These are phyloP conservation scores for Amyelois transitella DNA, from an alignment of 1,140 invertebrate species.

Conservation along the genomic window DNA sequence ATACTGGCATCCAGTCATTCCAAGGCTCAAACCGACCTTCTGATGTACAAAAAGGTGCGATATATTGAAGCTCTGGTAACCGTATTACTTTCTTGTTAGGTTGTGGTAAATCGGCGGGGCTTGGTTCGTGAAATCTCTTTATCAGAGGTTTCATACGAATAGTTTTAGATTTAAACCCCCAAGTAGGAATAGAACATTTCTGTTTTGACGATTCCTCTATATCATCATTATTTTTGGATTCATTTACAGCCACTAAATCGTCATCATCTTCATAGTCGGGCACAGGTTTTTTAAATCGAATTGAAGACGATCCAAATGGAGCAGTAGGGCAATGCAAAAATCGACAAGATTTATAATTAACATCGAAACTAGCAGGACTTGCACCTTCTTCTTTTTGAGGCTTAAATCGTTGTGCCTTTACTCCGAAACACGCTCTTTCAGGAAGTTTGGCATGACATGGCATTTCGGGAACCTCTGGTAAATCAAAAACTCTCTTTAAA, in stretches of 20 bases:
- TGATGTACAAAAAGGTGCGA: constrained; percentile 46
- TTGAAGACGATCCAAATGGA: constrained; percentile 37
- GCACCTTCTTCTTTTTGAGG: constrained; percentile 31
- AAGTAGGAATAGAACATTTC: constrained; percentile 24
- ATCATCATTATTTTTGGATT: constrained; percentile 10
- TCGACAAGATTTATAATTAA: constrained; percentile 21
- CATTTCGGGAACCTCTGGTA: constrained; percentile 12
- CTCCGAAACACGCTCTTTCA: constrained; percentile 35
- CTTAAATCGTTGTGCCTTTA: constrained; percentile 42
- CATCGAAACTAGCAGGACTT: constrained; percentile 46
- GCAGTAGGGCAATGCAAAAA: constrained; percentile 26
- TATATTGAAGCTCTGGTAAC: constrained; percentile 23
- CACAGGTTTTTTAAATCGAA: constrained; percentile 32
- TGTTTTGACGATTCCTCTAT: constrained; percentile 3
- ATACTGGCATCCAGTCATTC: constrained; percentile 45
- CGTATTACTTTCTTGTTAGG: constrained; percentile 12
- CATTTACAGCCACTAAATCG: constrained; percentile 8
- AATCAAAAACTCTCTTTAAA: constrained; percentile 47
- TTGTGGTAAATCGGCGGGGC: constrained; percentile 31
- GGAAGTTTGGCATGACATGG: constrained; percentile 33
- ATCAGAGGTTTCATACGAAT: constrained; percentile 39
- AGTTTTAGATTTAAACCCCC: constrained; percentile 54
- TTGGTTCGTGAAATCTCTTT: constrained; percentile 34
- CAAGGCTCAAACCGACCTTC: constrained; percentile 49
- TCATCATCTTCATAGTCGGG: constrained; percentile 19